Evolutionary conservation across 1,140 invertebrate species (phyloP), one percentile per base, ranked within the genome.

Genomic region (Drosophila pseudoobscura): DNA sequence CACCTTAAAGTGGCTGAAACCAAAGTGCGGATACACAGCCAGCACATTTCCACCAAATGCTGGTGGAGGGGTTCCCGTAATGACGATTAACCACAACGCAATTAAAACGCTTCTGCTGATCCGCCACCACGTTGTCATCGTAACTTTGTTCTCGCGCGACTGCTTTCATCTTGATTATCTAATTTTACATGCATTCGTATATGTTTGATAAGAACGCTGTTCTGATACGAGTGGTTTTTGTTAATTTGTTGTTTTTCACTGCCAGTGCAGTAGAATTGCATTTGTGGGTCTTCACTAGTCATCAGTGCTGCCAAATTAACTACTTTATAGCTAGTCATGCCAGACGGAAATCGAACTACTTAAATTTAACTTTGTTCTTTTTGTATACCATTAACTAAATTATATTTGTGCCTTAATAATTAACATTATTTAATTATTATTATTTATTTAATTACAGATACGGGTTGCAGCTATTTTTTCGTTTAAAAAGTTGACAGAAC

Each of bases 1-100:
- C 24, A 95, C 94, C 20, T 93, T 92, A 75, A 95, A 95, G 78
- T 96, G 95, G 83, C 95, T 96, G 35, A 93, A 94, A 1, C 95
- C 94, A 1, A 93, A 91, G 62, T 95, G 93, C 1, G 94, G 93
- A 78, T 95, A 94, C 22, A 95, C 80, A 0, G 93, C 95, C 22
- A 96, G 90, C 73, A 96, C 95, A 56, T 85, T 88, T n/a, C 71
- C 76, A 13, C 63, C 71, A 0, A 17, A 13, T 6, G 20, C 31
- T 0, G 13, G 8, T 2, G 2, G 45, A 2, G 52, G 26, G 26
- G 35, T 20, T 8, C 60, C 73, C 50, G 8, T 29, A 15, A 41
- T 9, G 13, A 64, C 15, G 17, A 13, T 50, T 29, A 54, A 49
- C 24, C 65, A 53, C 26, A 68, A 17, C 3, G 29, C 49, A 51